These are phyloP conservation scores for Drosophila nr. perissopoda DNA, from an alignment of 2,888 invertebrate species.

Conservation along the genomic window DNA sequence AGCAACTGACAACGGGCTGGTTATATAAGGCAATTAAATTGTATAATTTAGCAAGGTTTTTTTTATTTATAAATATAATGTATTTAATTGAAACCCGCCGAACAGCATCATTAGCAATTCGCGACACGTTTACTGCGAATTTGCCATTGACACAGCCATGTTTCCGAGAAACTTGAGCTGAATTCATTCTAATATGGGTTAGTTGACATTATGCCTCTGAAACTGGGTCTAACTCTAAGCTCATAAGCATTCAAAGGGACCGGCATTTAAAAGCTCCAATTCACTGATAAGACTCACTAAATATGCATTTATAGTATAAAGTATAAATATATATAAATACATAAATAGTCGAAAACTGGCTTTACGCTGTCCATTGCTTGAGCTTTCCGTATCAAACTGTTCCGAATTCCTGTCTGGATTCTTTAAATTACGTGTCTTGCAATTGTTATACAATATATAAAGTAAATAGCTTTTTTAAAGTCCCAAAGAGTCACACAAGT, in stretches of 20 bases:
- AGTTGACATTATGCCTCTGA: slow-evolving; percentile 11
- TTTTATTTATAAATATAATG: slow-evolving; percentile 23
- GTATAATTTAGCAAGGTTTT: slow-evolving; percentile 21
- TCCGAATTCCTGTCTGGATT: slow-evolving; percentile 7
- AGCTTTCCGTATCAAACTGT: slow-evolving; percentile 18
- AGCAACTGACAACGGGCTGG: slow-evolving; percentile 22
- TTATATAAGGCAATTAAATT: slow-evolving; percentile 52
- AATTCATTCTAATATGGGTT: slow-evolving; percentile 20
- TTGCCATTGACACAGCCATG: slow-evolving; percentile 17
- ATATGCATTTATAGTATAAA: background rate
- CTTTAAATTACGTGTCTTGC: slow-evolving; percentile 29
- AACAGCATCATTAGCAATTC: slow-evolving; percentile 70
- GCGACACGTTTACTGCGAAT: slow-evolving; percentile 50
- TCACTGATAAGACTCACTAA: slow-evolving; percentile 36
- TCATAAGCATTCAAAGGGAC: slow-evolving; percentile 69
- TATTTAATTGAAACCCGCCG: slow-evolving; percentile 63
- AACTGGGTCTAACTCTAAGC: slow-evolving; percentile 46
- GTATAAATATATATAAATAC: background rate
- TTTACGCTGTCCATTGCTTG: slow-evolving; percentile 34
- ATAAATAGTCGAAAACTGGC: slow-evolving; percentile 23
- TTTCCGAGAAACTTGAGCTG: slow-evolving; percentile 14
- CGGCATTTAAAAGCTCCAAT: slow-evolving; percentile 46
- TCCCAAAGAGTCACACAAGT: slow-evolving; percentile 54
- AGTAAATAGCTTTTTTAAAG: slow-evolving; percentile 21
- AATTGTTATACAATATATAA: slow-evolving; percentile 8